Evolutionary conservation across 2,888 invertebrate genomes (phyloP), one percentile per base, ranked within the genome.

Genomic region (Empis livida): DNA sequence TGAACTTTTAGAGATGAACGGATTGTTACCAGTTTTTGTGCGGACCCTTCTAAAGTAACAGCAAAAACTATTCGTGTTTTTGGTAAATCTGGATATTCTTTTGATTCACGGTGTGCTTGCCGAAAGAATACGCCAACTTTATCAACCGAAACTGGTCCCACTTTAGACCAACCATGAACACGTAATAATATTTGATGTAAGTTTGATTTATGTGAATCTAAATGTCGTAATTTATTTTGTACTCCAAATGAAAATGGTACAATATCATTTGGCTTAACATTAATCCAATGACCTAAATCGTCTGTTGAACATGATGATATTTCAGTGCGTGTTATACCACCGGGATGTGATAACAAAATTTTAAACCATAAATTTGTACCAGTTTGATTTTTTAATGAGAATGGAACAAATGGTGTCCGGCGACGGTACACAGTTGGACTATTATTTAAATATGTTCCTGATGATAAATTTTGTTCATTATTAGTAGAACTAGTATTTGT

Each of bases 121-220:
- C 90, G 71, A 64, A 96, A 97, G 72, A 86, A 97, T 40, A 88
- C 80, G 3, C 97, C 97, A 17, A 96, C 95, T 66, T 89, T 84
- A 70, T 99, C 97, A 1, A 99, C 89, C 10, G 93, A 89, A 14
- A 99, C 86, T 1, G 96, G 92, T 55, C 84, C 81, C 44, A 91
- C 79, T 55, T 77, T 71, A 53, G 82, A 77, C 93, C 95, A 97
- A 45, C 92, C 93, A 56, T 91, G 87, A 17, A 97, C 84, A 46
- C 85, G 78, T 37, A 96, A 85, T 38, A 84, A 79, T 52, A 99
- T 77, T 68, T 94, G 93, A 72, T 93, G 92, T 59, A 88, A 77
- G 58, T 81, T 76, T 55, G 84, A 74, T 60, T 80, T 79, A 64
- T 87, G 88, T 0, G 85, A 83, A 64, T 86, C 82, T 60, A 77